Evolutionary conservation across 1,140 invertebrate species (phyloP).

Genomic region (Diploscapter pachys): DNA sequence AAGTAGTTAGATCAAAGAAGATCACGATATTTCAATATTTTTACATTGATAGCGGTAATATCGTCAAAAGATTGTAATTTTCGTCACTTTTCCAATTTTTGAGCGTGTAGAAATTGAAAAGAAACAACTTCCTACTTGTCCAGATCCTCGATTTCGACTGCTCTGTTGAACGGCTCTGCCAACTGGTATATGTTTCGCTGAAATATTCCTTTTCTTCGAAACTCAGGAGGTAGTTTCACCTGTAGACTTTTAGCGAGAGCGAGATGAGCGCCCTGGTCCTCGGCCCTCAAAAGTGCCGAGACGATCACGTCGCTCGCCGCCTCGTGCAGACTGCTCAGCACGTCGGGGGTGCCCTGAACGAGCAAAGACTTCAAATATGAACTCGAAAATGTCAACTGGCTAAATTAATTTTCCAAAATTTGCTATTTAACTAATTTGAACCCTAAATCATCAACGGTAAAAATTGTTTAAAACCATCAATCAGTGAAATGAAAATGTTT

Average conservation of each 20-base stretch:
- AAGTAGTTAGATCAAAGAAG: neutral
- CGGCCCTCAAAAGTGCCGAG: constrained; percentile 66
- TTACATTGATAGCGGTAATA: too few species aligned
- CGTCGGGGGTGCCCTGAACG: constrained; percentile 54
- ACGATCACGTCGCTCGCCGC: constrained; percentile 85
- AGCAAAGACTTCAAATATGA: neutral
- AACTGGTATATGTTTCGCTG: constrained; percentile 77
- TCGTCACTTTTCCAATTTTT: neutral
- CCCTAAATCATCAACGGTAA: too few species aligned
- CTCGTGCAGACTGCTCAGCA: constrained; percentile 75
- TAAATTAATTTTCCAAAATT: too few species aligned
- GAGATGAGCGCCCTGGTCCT: constrained; percentile 69
- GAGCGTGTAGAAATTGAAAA: neutral
- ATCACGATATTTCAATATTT: too few species aligned
- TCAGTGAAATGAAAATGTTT: too few species aligned
- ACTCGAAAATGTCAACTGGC: too few species aligned
- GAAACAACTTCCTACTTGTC: constrained; percentile 67
- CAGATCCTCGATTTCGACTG: constrained; percentile 74
- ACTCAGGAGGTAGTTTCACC: too few species aligned
- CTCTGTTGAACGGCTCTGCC: constrained; percentile 81
- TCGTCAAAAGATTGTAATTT: too few species aligned
- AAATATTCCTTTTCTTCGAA: too few species aligned
- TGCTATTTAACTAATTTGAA: too few species aligned
- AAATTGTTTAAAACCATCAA: too few species aligned
- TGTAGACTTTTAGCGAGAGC: constrained; percentile 71